Evolutionary conservation across 2,113 vertebrate species (phyloP).

Genomic region (Cygnus atratus): DNA sequence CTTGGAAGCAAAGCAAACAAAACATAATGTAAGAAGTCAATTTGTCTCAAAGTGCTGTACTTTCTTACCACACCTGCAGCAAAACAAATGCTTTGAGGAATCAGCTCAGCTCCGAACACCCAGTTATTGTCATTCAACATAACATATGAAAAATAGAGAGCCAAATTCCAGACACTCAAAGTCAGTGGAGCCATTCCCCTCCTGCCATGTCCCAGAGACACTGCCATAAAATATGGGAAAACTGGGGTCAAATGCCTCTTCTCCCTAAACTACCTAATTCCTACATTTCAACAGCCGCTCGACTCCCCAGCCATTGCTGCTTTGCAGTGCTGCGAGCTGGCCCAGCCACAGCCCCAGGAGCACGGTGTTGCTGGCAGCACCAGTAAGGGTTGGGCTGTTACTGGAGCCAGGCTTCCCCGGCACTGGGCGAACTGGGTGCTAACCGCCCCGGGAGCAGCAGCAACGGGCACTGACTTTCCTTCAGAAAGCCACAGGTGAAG

Average conservation of each 20-base stretch:
- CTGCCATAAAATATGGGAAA: background rate
- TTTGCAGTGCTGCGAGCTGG: background rate
- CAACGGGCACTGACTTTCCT: background rate
- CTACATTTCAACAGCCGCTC: background rate
- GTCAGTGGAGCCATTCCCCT: rapidly evolving
- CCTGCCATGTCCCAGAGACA: background rate
- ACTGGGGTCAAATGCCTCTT: background rate
- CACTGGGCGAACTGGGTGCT: background rate
- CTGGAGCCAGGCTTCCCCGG: background rate
- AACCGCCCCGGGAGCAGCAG: background rate
- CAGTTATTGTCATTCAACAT: background rate
- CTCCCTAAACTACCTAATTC: background rate
- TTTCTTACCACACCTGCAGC: background rate
- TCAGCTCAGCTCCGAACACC: background rate
- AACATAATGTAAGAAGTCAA: background rate
- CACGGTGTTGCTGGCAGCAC: rapidly evolving
- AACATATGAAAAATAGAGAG: background rate
- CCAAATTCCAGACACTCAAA: background rate
- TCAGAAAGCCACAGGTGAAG: background rate
- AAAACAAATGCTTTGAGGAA: background rate
- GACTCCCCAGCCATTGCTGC: no score
- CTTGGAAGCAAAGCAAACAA: background rate
- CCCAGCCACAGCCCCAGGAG: rapidly evolving
- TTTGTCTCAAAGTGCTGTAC: background rate
- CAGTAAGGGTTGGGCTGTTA: background rate